phyloP scores from a whole-genome alignment of 2,888 invertebrate species.

The Lithosia quadra region DNA sequence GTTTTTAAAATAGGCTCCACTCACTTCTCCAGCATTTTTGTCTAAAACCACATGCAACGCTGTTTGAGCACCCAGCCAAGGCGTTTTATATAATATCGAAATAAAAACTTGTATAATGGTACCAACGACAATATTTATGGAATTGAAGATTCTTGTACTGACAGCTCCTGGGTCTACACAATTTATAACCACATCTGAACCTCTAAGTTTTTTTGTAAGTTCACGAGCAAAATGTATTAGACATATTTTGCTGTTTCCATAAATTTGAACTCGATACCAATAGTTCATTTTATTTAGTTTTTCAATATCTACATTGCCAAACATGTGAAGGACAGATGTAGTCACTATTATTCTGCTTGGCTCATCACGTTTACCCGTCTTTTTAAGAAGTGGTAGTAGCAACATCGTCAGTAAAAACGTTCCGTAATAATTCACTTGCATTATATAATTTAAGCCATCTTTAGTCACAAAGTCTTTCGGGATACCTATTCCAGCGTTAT shows the following conservation, averaged over 20 bases:
- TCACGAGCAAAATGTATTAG: conserved; percentile 90
- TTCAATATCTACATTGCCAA: conserved; percentile 88
- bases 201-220: conserved; percentile 87
- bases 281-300: conserved; percentile 86
- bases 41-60: conserved; percentile 89
- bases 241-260: conserved; percentile 89
- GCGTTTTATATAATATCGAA: conserved; percentile 87
- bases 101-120: conserved; percentile 83
- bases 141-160: conserved; percentile 90
- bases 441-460: conserved; percentile 93
- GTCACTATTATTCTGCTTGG: conserved; percentile 91
- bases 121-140: conserved; percentile 72
- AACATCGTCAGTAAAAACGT: conserved; percentile 95
- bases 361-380: conserved; percentile 74
- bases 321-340: conserved; percentile 89
- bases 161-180: conserved; percentile 94
- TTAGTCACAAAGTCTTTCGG: conserved; percentile 81
- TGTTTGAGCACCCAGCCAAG: conserved; percentile 92
- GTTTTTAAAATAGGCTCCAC: conserved; percentile 91
- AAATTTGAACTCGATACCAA: conserved; percentile 75
- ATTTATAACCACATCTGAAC: conserved; percentile 90
- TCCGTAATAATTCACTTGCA: conserved; percentile 97
- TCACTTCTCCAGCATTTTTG: conserved; percentile 88
- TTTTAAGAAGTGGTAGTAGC: conserved; percentile 91
- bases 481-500: conserved; percentile 93